A percentile compares a stretch with the other conserved stretches of the same genome.
Evolutionary conservation across 2,888 invertebrate genomes (phyloP).

Genomic region (Temnothorax ravouxi): DNA sequence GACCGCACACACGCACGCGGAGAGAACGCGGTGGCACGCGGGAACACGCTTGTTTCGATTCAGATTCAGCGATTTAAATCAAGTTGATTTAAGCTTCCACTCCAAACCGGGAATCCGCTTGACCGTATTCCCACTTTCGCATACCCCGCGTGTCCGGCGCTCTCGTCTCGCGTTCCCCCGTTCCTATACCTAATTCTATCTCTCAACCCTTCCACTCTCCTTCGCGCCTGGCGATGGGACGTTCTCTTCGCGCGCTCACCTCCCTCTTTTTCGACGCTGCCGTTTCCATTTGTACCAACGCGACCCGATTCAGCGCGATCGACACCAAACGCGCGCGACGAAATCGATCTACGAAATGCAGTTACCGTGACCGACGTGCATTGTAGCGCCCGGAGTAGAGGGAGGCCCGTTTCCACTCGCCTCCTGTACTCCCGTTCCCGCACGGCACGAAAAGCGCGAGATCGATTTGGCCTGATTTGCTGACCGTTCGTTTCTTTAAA

Average conservation of each 20-base stretch:
- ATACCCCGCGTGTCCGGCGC: constrained; percentile 20
- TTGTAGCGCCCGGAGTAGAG: constrained; percentile 59
- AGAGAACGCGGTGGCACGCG: constrained; percentile 21
- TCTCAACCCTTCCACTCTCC: constrained; percentile 39
- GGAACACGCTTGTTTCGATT: constrained; percentile 69
- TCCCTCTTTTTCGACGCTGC: constrained; percentile 38
- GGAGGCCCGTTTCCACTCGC: constrained; percentile 60
- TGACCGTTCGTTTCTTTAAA: constrained; percentile 56
- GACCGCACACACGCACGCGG: background rate
- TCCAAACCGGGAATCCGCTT: constrained; percentile 69
- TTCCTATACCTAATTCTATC: constrained; percentile 63
- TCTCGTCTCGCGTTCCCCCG: constrained; percentile 7
- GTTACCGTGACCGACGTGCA: constrained; percentile 61
- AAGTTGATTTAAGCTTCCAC: constrained; percentile 82
- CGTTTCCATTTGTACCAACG: constrained; percentile 58
- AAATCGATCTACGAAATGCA: constrained; percentile 67
- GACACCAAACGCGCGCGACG: constrained; percentile 61
- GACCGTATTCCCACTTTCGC: constrained; percentile 70
- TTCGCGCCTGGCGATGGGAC: constrained; percentile 17
- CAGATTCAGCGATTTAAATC: constrained; percentile 80
- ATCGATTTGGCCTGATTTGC: constrained; percentile 67
- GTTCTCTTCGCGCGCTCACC: constrained; percentile 30
- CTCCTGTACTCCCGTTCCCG: constrained; percentile 42
- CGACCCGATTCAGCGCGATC: constrained; percentile 55
- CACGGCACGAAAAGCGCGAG: constrained; percentile 55